A percentile compares a stretch with the other conserved stretches of the same genome.
Conservation (phyloP, 2,888 invertebrate genomes). For the Xanthia icteritia region DNA sequence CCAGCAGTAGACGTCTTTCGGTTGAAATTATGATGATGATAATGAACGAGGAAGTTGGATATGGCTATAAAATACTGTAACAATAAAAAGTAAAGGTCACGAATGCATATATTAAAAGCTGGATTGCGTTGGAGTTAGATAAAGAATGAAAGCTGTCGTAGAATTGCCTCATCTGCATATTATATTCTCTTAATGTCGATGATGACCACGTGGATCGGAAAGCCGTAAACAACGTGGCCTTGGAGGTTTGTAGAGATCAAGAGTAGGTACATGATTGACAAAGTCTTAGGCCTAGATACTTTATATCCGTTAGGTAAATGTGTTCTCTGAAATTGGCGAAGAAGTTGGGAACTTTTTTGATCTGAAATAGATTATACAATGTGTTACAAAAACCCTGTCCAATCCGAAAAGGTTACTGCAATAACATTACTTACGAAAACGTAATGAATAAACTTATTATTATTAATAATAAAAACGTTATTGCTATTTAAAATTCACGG, state of each 20-base stretch:
- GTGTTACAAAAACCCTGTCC: no score
- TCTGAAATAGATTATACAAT: no score
- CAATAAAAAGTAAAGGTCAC: conserved; percentile 41
- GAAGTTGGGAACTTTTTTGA: neutral
- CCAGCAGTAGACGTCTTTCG: neutral
- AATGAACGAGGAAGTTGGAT: conserved; percentile 9
- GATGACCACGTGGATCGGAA: conserved; percentile 3
- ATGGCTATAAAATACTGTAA: conserved; percentile 8
- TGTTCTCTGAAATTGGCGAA: neutral
- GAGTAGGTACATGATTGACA: conserved; percentile 14
- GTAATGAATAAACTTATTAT: no score
- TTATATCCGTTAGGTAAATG: neutral
- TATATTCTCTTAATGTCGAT: neutral
- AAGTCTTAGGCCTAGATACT: neutral
- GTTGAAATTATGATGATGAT: neutral
- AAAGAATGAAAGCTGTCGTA: conserved; percentile 17
- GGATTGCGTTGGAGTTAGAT: conserved; percentile 22
- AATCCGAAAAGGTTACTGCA: no score
- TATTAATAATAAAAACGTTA: no score
- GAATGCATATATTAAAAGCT: conserved; percentile 15
- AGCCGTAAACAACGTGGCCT: conserved; percentile 18
- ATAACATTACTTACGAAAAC: no score
- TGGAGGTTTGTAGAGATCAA: conserved; percentile 23
- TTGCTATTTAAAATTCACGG: no score
- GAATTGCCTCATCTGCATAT: conserved; percentile 26